phyloP scores from a whole-genome alignment of 1,140 invertebrate species.

The Bombyx mori region ASM3026992v2 NC_085124.1:8969001-8969500 shows the following conservation, averaged over 20 bases:
- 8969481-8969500: too few species aligned
- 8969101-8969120: background rate
- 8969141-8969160: slow-evolving; percentile 27
- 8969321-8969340: slow-evolving; percentile 62
- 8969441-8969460: slow-evolving; percentile 24
- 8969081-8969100: background rate
- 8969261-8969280: slow-evolving; percentile 53
- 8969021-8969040: too few species aligned
- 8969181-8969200: slow-evolving; percentile 28
- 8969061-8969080: background rate
- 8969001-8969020: too few species aligned
- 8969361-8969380: slow-evolving; percentile 19
- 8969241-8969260: slow-evolving; percentile 56
- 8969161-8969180: slow-evolving; percentile 29
- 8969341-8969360: slow-evolving; percentile 52
- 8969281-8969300: slow-evolving; percentile 26
- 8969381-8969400: slow-evolving; percentile 56
- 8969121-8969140: slow-evolving; percentile 4
- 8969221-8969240: slow-evolving; percentile 33
- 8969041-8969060: too few species aligned
- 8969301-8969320: slow-evolving; percentile 41
- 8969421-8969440: slow-evolving; percentile 47
- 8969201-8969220: slow-evolving; percentile 31
- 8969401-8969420: slow-evolving; percentile 65
- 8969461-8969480: slow-evolving; percentile 12